Base-by-base conservation (phyloP, 2,113 vertebrate genomes). In the Oncorhynchus kisutch region DNA sequence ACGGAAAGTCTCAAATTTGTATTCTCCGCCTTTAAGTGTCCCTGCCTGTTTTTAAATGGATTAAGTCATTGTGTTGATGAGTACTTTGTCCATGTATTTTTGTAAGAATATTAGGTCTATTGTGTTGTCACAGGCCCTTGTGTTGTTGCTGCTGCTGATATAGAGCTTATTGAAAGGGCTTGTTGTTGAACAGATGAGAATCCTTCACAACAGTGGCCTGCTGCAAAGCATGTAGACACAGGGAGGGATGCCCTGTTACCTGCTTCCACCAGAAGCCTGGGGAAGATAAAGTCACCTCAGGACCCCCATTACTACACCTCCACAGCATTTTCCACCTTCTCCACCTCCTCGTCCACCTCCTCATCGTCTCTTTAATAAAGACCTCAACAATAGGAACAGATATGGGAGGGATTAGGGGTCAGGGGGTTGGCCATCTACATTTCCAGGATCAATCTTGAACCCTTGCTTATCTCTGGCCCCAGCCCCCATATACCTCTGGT, bases 401-500 rank as follows among this genome's bases (percentile, higher is more conserved):
- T 83, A 84, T 84, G 73, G 62, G 78, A 81, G 71, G 88, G 86
- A 85, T 90, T 89, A 86, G 74, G 82, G 81, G 84, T 90, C 80
- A 78, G 82, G 80, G 82, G 78, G 48, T 78, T 79, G 85, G 60
- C 49, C 86, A 84, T 86, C 78, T 89, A 81, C 78, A 81, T 83
- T 89, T 90, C 86, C 72, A 81, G 84, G 77, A 82, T 89, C 85
- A 84, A 84, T 89, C 86, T 84, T 86, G 70, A 84, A 84, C 73
- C 22, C 65, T 80, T 29, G 68, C 76, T 88, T 89, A 88, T 90
- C 82, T 89, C 74, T 80, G 69, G 77, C 84, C 84, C 70, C 60
- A 7, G 73, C 80, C 62, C 81, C 59, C 59, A n/a, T 77, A 80
- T 86, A 84, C 77, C 82, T 79, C 70, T 78, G 83, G 73, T 87